A percentile compares a stretch with the other conserved stretches of the same genome.
These are phyloP conservation scores for Macrophya alboannulata DNA, from an alignment of 2,888 invertebrate species.

Conservation along the genomic window DNA sequence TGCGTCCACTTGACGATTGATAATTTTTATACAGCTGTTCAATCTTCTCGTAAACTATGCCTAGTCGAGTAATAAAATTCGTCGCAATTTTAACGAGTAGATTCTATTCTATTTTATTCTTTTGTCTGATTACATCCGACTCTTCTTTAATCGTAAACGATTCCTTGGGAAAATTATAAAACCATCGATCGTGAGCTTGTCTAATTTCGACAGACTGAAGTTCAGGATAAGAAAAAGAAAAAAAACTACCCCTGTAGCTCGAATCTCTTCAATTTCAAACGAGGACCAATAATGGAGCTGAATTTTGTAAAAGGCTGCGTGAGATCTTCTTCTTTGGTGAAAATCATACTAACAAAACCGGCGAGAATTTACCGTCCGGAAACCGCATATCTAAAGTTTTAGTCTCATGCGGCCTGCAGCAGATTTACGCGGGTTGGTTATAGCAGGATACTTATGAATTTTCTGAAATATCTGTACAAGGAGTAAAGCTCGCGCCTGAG, in stretches of 20 bases:
- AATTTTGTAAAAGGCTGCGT: not conserved
- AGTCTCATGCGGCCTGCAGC: slow-evolving; percentile 11
- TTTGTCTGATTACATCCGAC: not conserved
- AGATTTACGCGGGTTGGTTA: slow-evolving; percentile 12
- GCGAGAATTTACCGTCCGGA: not conserved
- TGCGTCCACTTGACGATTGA: not conserved
- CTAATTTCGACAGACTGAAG: no score
- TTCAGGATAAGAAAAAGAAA: no score
- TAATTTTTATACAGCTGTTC: not conserved
- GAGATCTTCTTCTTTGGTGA: not conserved
- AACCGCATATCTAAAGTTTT: slow-evolving; percentile 13
- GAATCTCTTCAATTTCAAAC: not conserved
- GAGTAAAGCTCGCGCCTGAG: not conserved
- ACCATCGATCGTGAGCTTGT: not conserved
- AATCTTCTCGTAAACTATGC: not conserved
- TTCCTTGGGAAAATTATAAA: not conserved
- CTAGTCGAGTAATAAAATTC: no score
- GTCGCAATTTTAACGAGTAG: not conserved
- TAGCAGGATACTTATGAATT: slow-evolving; percentile 18
- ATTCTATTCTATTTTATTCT: not conserved
- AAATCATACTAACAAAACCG: not conserved
- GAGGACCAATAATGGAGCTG: not conserved
- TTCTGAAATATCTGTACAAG: not conserved
- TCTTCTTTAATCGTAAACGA: not conserved
- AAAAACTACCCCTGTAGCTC: not conserved